Evolutionary conservation across 2,888 invertebrate genomes (phyloP), one percentile per base, ranked within the genome.

Genomic region (Augochlorella aurata): DNA sequence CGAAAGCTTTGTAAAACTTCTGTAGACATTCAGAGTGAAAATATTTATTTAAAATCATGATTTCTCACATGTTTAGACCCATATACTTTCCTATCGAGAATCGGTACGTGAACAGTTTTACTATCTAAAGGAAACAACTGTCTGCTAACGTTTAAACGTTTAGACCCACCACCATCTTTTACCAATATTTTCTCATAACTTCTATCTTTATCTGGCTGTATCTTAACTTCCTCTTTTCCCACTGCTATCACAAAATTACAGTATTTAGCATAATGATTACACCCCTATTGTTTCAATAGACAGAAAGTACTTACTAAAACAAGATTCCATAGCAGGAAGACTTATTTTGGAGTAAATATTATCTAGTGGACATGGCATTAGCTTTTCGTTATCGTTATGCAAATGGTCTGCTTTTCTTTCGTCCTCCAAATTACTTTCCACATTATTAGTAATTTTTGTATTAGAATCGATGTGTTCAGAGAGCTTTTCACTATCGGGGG

Each of bases 61-160:
- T 21, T 71, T 78, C 91, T 88, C 86, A 93, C 93, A 82, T 93
- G 93, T 82, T 89, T 90, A 21, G 89, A 85, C 49, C 83, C 87
- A 72, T 93, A 92, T n/a, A 86, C 67, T 38, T 86, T 79, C 70
- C 87, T 89, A 79, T 90, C 91, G n/a, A 89, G 76, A 21, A 91
- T 79, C 16, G 91, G 91, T 75, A 89, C 85, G 58, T 88, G 90
- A 38, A 67, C 86, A 44, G 89, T 89, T 82, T 89, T 90, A 73
- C 88, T 88, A 69, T 90, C 90, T 54, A 91, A 84, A 5, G 92
- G 91, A 88, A 93, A 93, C 10, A 93, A 84, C 80, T 90, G 91
- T 76, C 93, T 86, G 78, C 89, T 93, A 52, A 92, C 91, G 49
- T 83, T 89, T 0, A 88, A 88, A 82, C 85, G 85, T 80, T 87